Conservation (phyloP, 2,797 vertebrate genomes). For the Glyptemys insculpta region DNA sequence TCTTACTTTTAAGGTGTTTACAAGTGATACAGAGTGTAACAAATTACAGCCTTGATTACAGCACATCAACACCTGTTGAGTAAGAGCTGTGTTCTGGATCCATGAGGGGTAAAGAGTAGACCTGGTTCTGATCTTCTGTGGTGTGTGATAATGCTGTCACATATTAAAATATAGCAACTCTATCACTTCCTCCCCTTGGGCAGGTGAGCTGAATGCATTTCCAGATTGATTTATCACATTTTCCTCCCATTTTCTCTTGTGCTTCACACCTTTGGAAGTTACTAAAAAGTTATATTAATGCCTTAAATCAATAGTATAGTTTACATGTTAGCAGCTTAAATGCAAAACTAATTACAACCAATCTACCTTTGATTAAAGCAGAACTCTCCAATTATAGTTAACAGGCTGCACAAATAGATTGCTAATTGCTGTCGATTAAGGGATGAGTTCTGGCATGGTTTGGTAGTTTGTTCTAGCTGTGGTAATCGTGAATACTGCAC, state of each 20-base stretch:
- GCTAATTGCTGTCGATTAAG: conserved; percentile 29
- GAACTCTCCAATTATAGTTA: conserved; percentile 22
- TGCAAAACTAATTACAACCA: conserved; percentile 25
- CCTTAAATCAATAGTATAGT: background rate
- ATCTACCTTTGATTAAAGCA: conserved; percentile 25
- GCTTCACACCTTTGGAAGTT: too few species aligned
- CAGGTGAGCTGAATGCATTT: background rate
- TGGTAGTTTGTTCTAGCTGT: background rate
- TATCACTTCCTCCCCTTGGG: background rate
- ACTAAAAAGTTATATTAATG: background rate
- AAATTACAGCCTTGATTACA: background rate
- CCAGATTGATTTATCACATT: background rate
- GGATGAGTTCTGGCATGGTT: background rate
- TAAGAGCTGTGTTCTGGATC: background rate
- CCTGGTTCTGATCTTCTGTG: background rate
- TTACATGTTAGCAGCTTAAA: conserved; percentile 2
- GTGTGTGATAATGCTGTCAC: background rate
- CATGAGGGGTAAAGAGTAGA: background rate
- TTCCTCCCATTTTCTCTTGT: background rate
- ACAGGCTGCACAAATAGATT: conserved; percentile 36
- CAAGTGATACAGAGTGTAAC: background rate
- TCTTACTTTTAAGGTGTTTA: background rate
- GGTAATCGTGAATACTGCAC: background rate
- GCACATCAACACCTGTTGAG: background rate
- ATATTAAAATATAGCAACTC: background rate